Conservation (phyloP, 2,113 vertebrate species). For the Steatornis caripensis region DNA sequence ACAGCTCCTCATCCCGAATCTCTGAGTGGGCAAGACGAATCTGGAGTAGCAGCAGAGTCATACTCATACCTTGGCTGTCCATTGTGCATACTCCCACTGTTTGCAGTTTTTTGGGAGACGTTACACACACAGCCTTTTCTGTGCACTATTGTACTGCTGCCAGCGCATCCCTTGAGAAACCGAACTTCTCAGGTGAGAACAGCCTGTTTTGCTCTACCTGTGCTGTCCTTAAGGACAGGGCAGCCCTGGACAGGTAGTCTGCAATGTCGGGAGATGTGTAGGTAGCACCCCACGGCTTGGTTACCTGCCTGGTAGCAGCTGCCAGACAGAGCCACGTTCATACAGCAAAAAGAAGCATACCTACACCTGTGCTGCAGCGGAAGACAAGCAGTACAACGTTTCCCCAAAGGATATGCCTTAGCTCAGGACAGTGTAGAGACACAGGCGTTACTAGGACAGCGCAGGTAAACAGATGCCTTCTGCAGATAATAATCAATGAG, state of each 20-base stretch:
- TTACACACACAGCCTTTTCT: neutral
- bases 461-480: neutral
- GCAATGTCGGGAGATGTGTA: neutral
- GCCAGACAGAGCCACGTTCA: neutral
- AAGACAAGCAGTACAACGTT: fast-evolving
- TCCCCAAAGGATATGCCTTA: neutral
- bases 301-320: neutral
- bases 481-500: neutral
- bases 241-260: neutral
- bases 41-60: neutral
- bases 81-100: neutral
- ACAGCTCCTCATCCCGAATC: neutral
- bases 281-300: neutral
- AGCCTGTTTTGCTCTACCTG: neutral
- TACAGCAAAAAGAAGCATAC: neutral
- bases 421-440: neutral
- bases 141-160: too few relatives aligned
- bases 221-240: neutral
- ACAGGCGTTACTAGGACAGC: fast-evolving
- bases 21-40: neutral
- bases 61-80: neutral
- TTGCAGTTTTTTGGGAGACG: neutral
- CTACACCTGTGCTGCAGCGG: neutral
- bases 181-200: neutral
- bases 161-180: neutral